A percentile compares a stretch with the other conserved stretches of the same genome.
Conservation (phyloP, 1,140 invertebrate genomes). For the Aradophagus sp. region DNA sequence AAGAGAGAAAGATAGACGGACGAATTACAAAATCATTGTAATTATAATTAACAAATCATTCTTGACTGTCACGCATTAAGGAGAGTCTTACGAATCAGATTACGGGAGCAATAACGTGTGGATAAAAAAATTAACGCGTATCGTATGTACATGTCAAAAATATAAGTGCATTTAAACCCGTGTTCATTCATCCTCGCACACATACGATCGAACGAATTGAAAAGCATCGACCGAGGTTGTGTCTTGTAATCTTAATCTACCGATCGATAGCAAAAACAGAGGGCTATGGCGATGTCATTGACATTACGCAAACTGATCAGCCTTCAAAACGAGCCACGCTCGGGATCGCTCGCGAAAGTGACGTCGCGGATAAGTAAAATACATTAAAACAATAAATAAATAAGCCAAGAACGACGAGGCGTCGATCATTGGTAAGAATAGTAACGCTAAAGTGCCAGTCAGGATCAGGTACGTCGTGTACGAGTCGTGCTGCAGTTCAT, state of each 20-base stretch:
- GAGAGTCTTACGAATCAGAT: too few relatives aligned
- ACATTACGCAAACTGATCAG: conserved; percentile 18
- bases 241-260: not conserved
- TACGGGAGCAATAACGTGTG: conserved; percentile 25
- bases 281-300: conserved; percentile 7
- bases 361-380: too few relatives aligned
- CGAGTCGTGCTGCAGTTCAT: conserved; percentile 37
- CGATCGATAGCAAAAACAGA: conserved; percentile 3
- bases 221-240: conserved; percentile 3
- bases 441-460: conserved; percentile 25
- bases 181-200: conserved; percentile 26
- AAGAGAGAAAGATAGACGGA: too few relatives aligned
- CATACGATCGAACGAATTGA: conserved; percentile 16
- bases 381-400: conserved; percentile 31
- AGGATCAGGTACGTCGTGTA: conserved; percentile 53
- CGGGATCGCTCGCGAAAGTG: conserved; percentile 7
- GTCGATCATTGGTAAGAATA: too few relatives aligned
- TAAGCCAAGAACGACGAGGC: too few relatives aligned
- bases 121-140: conserved; percentile 31
- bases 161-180: conserved; percentile 30
- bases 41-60: too few relatives aligned
- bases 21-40: too few relatives aligned
- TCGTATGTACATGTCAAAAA: conserved; percentile 40
- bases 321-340: conserved; percentile 15
- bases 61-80: too few relatives aligned